Base-by-base conservation (phyloP, 2,888 invertebrate species). In the Plagodis pulveraria region DNA sequence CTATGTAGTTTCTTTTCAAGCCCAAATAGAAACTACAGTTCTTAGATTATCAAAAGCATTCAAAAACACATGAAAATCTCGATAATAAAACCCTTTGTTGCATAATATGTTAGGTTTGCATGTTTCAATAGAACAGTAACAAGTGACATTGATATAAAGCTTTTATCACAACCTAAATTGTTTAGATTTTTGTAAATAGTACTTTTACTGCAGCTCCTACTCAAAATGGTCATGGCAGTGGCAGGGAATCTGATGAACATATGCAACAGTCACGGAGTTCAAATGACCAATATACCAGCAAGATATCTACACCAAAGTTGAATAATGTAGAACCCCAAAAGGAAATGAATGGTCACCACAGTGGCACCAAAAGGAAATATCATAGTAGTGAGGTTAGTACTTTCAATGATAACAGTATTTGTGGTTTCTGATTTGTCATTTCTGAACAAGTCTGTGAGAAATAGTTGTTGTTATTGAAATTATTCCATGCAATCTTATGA, bases 331-430 rank as follows among this genome's bases (percentile, higher is more conserved):
- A 73, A 70, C 71, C 76, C 47, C 66, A 78, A 40, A 65, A 56
- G 54, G 79, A 83, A 64, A 67, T 77, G 32, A 91, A 91, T 79
- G 91, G 91, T 10, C 77, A 84, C 63, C 71, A 83, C 64, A 84
- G 83, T 68, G 78, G 83, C 32, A 73, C 63, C 58, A 91, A 90
- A 70, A 80, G 88, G 65, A 86, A 83, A 77, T 77, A 86, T 71
- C 80, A 86, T 35, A 90, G 87, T 65, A 89, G 88, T 80, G 91
- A 91, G 87, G 91, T 92, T 56, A 72, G 81, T 77, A 51, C 35
- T 47, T 8, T 50, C 7, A 2, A 45, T 50, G 50, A 58, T 65
- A 38, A 47, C 51, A 12, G 51, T 58, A 60, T 56, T 36, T 62
- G 62, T 58, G 50, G 57, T 64, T 40, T 44, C 34, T n/a, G 10